These are phyloP conservation scores for Mythimna lalbum DNA, from an alignment of 2,888 invertebrate genomes.

Conservation along the genomic window DNA sequence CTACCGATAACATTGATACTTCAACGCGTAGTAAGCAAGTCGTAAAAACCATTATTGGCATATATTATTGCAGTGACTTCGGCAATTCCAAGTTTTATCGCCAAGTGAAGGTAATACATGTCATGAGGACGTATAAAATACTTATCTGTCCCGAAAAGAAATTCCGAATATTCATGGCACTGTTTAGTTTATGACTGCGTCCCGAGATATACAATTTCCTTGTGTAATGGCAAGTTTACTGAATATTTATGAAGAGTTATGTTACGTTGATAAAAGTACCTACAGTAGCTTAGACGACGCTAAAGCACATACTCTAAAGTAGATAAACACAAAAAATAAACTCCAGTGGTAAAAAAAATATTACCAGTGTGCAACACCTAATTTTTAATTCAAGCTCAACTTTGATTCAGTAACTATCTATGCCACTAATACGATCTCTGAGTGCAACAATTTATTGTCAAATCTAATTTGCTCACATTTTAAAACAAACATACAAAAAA, in stretches of 20 bases:
- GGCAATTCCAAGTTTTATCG: slow-evolving; percentile 24
- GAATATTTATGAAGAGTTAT: background rate
- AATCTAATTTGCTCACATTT: slow-evolving; percentile 1
- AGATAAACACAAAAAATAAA: slow-evolving; percentile 4
- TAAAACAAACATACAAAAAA: background rate
- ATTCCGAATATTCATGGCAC: slow-evolving; percentile 30
- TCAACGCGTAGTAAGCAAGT: slow-evolving; percentile 4
- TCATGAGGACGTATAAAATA: slow-evolving; percentile 9
- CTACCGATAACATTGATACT: slow-evolving; percentile 19
- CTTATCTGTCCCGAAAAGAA: slow-evolving; percentile 23
- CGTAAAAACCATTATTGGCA: slow-evolving; percentile 21
- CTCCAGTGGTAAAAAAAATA: background rate
- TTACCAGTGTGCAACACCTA: background rate
- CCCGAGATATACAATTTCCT: slow-evolving; percentile 4
- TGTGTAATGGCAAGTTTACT: background rate
- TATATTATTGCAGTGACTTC: slow-evolving; percentile 3
- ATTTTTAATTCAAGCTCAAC: background rate
- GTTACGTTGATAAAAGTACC: background rate
- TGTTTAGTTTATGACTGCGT: slow-evolving; percentile 14
- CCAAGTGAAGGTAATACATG: slow-evolving; percentile 1
- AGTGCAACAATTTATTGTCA: background rate
- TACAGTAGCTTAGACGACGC: background rate
- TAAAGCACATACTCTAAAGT: background rate
- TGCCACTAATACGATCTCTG: background rate
- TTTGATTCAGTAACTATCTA: background rate